A percentile compares a stretch with the other conserved stretches of the same genome.
phyloP scores from a whole-genome alignment of 2,888 invertebrate species.

The Trissoscelio sp. region DNA sequence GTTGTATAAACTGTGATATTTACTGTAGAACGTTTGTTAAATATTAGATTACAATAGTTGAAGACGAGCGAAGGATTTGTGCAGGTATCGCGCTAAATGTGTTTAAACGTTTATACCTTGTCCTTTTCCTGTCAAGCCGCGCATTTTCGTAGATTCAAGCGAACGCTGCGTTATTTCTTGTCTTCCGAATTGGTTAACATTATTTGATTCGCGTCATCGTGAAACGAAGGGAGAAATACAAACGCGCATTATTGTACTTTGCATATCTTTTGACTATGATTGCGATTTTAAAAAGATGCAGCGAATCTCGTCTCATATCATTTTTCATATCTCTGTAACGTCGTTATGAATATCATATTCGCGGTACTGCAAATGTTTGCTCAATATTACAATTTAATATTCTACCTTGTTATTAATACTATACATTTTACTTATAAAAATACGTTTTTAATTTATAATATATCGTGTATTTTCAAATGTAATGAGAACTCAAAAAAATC shows the following conservation, averaged over 20 bases:
- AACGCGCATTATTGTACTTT: slow-evolving; percentile 33
- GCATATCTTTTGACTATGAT: slow-evolving; percentile 32
- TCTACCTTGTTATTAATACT: too few species aligned
- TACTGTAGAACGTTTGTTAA: too few species aligned
- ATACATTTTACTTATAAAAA: too few species aligned
- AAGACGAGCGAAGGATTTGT: neutral
- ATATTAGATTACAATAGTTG: neutral
- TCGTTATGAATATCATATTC: slow-evolving; percentile 2
- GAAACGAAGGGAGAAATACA: slow-evolving; percentile 41
- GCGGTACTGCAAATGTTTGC: neutral
- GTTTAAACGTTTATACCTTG: slow-evolving; percentile 18
- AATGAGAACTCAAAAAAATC: too few species aligned
- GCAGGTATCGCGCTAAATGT: neutral
- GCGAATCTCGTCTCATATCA: slow-evolving; percentile 24
- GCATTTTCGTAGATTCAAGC: slow-evolving; percentile 24
- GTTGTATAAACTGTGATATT: too few species aligned
- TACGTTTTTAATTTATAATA: too few species aligned
- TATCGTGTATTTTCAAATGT: too few species aligned
- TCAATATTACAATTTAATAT: neutral
- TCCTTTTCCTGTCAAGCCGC: slow-evolving; percentile 5
- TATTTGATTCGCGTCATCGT: slow-evolving; percentile 46
- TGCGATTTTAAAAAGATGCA: slow-evolving; percentile 23
- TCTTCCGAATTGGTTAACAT: slow-evolving; percentile 38
- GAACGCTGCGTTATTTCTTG: slow-evolving; percentile 38
- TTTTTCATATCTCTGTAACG: slow-evolving; percentile 12